A percentile compares a stretch with the other conserved stretches of the same genome.
Conservation (phyloP, 2,888 invertebrate species). For the Sarcophaga rosellei region DNA sequence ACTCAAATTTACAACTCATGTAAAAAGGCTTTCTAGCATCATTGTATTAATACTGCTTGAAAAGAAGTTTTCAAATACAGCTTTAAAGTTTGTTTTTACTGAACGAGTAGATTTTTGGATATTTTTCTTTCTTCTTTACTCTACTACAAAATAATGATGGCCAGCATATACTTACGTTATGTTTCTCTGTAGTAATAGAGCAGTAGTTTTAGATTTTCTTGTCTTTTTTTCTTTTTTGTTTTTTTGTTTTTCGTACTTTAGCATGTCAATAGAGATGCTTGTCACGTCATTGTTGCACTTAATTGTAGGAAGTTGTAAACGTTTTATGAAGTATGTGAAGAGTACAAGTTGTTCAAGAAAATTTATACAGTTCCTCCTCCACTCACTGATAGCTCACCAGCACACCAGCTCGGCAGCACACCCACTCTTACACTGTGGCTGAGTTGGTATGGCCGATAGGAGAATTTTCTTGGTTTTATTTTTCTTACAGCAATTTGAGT, state of each 20-base stretch:
- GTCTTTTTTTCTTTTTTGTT: not conserved
- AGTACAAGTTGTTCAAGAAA: slow-evolving; percentile 32
- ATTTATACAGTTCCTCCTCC: slow-evolving; percentile 22
- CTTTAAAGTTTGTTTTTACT: slow-evolving; percentile 6
- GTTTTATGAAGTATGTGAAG: slow-evolving; percentile 62
- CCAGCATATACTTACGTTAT: slow-evolving; percentile 1
- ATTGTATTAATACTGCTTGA: slow-evolving; percentile 55
- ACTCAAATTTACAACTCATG: slow-evolving; percentile 40
- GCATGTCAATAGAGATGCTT: slow-evolving; percentile 67
- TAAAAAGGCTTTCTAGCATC: slow-evolving; percentile 40
- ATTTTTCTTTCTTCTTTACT: not conserved
- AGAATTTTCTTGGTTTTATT: not conserved
- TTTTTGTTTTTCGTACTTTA: slow-evolving; percentile 9
- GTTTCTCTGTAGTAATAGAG: not conserved
- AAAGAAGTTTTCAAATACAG: slow-evolving; percentile 42
- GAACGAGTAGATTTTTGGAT: not conserved
- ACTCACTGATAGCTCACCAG: slow-evolving; percentile 21
- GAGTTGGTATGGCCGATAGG: not conserved
- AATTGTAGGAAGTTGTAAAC: slow-evolving; percentile 74
- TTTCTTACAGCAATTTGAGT: slow-evolving; percentile 28
- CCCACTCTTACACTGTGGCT: not conserved
- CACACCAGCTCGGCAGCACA: slow-evolving; percentile 18
- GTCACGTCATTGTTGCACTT: slow-evolving; percentile 75
- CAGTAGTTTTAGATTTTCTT: not conserved
- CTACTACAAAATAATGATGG: slow-evolving; percentile 5